Base-by-base conservation (phyloP, 2,797 vertebrate genomes). In the Microcaecilia unicolor region DNA sequence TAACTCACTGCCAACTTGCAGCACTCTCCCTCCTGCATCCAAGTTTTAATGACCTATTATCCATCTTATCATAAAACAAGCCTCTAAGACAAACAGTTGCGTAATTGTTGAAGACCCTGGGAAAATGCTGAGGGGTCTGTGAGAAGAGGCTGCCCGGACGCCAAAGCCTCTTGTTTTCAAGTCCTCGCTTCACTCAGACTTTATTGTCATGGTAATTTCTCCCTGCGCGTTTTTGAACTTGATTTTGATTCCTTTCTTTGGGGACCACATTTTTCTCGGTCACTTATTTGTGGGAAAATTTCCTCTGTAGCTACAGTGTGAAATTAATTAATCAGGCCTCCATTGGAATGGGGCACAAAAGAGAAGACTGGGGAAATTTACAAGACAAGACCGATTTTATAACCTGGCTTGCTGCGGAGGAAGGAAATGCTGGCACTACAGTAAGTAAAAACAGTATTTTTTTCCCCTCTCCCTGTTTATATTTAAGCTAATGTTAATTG, bases 231-330 rank as follows among this genome's bases (percentile, higher is more conserved):
- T 84, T 84, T 87, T 91, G 89, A 90, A 90, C 88, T 92, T 92
- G 87, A 87, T 90, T 80, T 92, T 92, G 86, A 90, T 85, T 90
- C 81, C 77, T 83, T 83, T 80, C 70, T 47, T 77, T 70, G 72
- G 60, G 61, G 61, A 30, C 68, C 35, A 37, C 51, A 46, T 78
- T 64, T 67, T 78, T 75, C 57, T 65, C 65, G 72, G 61, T 64
- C 80, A 64, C 76, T 85, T 79, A 67, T 81, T 84, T 78, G 80
- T 86, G 82, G 78, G 74, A 82, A 87, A 84, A 80, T 76, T 63
- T 62, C 66, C 63, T 67, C 51, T 34, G 32, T 64, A 55, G 64
- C 75, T 72, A 38, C 71, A 71, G 72, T 78, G 82, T 84, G 80
- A 85, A 86, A 86, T 87, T 70, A 81, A 84, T 87, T 72, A 80